Base-by-base conservation (phyloP, 2,113 vertebrate genomes). In the Heterotis niloticus region DNA sequence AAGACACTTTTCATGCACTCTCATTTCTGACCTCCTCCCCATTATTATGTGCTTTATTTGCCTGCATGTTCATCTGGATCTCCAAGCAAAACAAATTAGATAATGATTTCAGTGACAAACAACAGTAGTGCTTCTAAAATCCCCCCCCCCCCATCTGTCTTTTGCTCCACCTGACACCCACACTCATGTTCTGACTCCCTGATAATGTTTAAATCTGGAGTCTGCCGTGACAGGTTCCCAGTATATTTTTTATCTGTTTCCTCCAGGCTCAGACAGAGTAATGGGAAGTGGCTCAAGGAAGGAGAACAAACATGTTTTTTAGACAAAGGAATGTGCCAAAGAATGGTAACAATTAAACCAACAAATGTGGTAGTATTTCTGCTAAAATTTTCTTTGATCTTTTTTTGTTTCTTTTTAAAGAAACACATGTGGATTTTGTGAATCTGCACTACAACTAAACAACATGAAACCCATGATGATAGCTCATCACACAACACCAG, bases 291-390 rank as follows among this genome's bases (percentile, higher is more conserved):
- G 73, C 70, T 75, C 34, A 57, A 86, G 83, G 81, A 60, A 83
- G 11, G 23, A 81, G 64, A 75, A 80, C 82, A 80, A 66, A 80
- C 4, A 66, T 81, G 78, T 7, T 44, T 79, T 60, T 75, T 83
- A 84, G 85, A 88, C 56, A 81, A 86, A 86, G 86, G 87, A 88
- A 84, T 82, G 56, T 76, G 71, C 69, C 24, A 68, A 18, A 84
- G 84, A 87, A 84, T 88, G 87, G 87, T 81, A 87, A 56, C 83
- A 89, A 88, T 91, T 89, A 90, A 78, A 69, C 64, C 73, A 81
- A 86, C 82, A 88, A 86, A 67, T 87, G 80, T 60, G 81, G 71
- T 82, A 83, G 82, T 62, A 78, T 79, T 85, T 83, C 81, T 84
- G n/a, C 54, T 24, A 80, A 87, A 82, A 81, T 67, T 74, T 82